A percentile compares a stretch with the other conserved stretches of the same genome.
phyloP scores from a whole-genome alignment of 2,888 invertebrate genomes.

The Argyra leucocephala region DNA sequence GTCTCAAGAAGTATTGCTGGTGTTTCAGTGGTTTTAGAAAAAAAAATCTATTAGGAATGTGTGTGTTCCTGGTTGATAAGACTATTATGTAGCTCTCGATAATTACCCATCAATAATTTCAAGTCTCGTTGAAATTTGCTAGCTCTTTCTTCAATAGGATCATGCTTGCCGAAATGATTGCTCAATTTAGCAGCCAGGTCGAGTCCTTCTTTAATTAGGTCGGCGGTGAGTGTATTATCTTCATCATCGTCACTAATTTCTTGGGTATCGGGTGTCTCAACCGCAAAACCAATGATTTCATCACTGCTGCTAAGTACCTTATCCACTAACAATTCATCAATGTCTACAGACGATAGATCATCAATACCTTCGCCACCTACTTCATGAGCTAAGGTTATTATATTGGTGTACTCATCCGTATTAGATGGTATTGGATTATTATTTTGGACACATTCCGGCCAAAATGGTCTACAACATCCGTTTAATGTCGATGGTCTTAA shows the following conservation, averaged over 20 bases:
- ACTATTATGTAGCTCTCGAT: too few relatives aligned
- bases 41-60: too few relatives aligned
- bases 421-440: constrained; percentile 24
- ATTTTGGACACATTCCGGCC: constrained; percentile 27
- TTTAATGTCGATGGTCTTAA: constrained; percentile 26
- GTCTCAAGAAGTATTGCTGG: too few relatives aligned
- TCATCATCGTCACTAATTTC: constrained; percentile 14
- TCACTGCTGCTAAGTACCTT: constrained; percentile 27
- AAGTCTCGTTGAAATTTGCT: constrained; percentile 14
- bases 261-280: not conserved
- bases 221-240: constrained; percentile 8
- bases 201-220: constrained; percentile 15
- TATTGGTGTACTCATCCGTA: constrained; percentile 24
- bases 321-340: constrained; percentile 26
- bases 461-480: constrained; percentile 27
- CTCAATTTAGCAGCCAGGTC: constrained; percentile 11
- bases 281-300: constrained; percentile 21
- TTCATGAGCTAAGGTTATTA: constrained; percentile 25
- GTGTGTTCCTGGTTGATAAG: too few relatives aligned
- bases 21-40: too few relatives aligned
- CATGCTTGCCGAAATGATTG: not conserved
- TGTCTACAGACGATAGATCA: constrained; percentile 25
- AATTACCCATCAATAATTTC: constrained; percentile 15
- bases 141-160: constrained; percentile 14
- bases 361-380: constrained; percentile 30